Evolutionary conservation across 2,888 invertebrate species (phyloP).

Genomic region (Periphyllus acericola): DNA sequence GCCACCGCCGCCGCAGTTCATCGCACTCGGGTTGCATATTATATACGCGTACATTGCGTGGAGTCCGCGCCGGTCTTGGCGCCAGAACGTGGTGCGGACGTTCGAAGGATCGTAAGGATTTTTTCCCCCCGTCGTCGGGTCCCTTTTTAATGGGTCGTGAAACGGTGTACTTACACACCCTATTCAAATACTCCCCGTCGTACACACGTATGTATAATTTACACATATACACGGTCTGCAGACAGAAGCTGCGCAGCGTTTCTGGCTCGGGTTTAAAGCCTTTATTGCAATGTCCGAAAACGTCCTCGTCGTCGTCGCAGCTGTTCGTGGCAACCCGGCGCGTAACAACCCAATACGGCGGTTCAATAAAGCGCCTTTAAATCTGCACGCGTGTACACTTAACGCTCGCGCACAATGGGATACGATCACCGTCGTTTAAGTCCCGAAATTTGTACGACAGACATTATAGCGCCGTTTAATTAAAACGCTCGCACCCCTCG

Average conservation of each 20-base stretch:
- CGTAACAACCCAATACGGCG: background rate
- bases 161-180: slow-evolving; percentile 37
- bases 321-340: slow-evolving; percentile 41
- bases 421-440: slow-evolving; percentile 17
- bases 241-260: background rate
- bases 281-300: slow-evolving; percentile 43
- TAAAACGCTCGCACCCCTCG: slow-evolving; percentile 15
- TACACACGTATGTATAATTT: background rate
- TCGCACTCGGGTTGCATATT: background rate
- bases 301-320: slow-evolving; percentile 10
- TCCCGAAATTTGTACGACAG: slow-evolving; percentile 31
- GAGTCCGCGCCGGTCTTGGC: background rate
- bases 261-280: slow-evolving; percentile 25
- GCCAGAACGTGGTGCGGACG: slow-evolving; percentile 33
- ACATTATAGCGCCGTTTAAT: slow-evolving; percentile 39
- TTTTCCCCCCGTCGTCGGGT: background rate
- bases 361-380: slow-evolving; percentile 27
- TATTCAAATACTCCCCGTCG: slow-evolving; percentile 30
- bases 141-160: slow-evolving; percentile 55
- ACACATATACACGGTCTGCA: background rate
- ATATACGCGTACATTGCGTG: background rate
- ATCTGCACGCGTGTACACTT: background rate
- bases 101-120: background rate
- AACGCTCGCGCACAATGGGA: slow-evolving; percentile 4
- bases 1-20: background rate